A percentile compares a stretch with the other conserved stretches of the same genome.
phyloP scores from a whole-genome alignment of 2,888 invertebrate species.

The Andrena praecox region DNA sequence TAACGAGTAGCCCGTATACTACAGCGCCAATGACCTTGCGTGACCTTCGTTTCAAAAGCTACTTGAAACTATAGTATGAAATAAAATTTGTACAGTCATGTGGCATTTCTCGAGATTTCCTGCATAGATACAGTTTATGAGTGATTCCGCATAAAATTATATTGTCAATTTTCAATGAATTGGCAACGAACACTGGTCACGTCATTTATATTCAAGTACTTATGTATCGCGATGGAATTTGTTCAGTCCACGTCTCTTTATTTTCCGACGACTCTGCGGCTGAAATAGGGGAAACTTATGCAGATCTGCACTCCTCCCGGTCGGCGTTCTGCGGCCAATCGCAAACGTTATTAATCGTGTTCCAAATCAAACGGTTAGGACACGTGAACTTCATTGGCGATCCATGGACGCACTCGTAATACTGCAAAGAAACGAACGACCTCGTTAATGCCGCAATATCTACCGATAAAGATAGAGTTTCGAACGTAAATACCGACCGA shows the following conservation, averaged over 20 bases:
- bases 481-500: conserved; percentile 84
- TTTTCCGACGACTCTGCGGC: neutral
- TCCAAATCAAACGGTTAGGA: conserved; percentile 91
- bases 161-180: no score
- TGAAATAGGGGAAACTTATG: neutral
- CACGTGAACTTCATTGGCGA: conserved; percentile 91
- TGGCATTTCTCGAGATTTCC: no score
- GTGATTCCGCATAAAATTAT: no score
- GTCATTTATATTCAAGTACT: neutral
- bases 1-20: no score
- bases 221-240: neutral
- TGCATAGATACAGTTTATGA: no score
- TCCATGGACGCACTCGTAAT: conserved; percentile 94
- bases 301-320: conserved; percentile 86
- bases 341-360: conserved; percentile 89
- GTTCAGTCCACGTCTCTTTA: conserved; percentile 7
- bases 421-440: conserved; percentile 86
- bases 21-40: no score
- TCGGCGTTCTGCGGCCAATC: conserved; percentile 93
- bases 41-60: no score
- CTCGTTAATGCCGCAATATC: neutral
- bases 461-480: neutral
- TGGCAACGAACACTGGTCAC: no score
- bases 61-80: no score
- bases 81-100: no score